Evolutionary conservation across 1,140 invertebrate genomes (phyloP).

Genomic region (Protaetia brevitarsis): DNA sequence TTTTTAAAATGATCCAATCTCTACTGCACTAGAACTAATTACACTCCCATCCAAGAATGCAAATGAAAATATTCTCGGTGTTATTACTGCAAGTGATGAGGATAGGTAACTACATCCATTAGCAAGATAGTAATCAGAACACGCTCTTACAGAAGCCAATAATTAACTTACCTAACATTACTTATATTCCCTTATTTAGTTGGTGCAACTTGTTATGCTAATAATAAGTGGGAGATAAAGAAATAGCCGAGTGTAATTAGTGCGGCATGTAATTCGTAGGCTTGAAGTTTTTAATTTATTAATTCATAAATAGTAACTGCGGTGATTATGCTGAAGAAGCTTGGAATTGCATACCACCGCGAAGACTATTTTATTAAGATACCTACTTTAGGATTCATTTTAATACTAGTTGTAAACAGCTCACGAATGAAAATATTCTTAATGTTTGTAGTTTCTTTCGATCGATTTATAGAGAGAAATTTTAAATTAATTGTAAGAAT

Average conservation of each 20-base stretch:
- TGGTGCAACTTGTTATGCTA: not conserved
- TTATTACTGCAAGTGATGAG: not conserved
- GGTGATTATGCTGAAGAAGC: not conserved
- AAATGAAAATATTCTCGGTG: not conserved
- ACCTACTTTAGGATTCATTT: too few species aligned
- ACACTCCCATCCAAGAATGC: not conserved
- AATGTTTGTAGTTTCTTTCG: too few species aligned
- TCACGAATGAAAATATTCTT: too few species aligned
- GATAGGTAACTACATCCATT: not conserved
- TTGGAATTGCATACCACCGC: not conserved
- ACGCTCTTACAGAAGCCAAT: not conserved
- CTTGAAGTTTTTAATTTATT: not conserved
- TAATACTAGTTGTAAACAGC: too few species aligned
- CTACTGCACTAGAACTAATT: too few species aligned
- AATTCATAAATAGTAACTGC: not conserved
- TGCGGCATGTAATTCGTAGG: not conserved
- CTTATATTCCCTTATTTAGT: too few species aligned
- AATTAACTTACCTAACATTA: not conserved
- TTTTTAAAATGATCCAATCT: too few species aligned
- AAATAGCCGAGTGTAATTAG: too few species aligned
- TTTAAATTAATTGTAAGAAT: too few species aligned
- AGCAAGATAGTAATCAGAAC: not conserved
- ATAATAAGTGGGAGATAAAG: not conserved
- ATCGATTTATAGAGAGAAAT: too few species aligned
- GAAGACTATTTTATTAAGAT: too few species aligned